Conservation (phyloP, 2,113 vertebrate species). For the Rhynchomys soricoides region DNA sequence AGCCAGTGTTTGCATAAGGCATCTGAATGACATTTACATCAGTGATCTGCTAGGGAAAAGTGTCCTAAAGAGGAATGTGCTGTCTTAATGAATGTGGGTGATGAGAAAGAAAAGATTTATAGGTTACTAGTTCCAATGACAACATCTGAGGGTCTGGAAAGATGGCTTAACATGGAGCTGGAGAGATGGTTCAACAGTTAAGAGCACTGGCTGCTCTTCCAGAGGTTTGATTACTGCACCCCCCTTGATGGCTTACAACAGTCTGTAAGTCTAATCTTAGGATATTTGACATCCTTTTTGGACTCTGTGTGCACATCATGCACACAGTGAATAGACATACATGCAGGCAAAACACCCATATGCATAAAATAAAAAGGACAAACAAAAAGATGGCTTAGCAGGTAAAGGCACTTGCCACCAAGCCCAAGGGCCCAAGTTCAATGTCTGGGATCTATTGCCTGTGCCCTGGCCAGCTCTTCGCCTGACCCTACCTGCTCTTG, state of each 20-base stretch:
- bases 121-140: slow-evolving; percentile 20
- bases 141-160: not conserved
- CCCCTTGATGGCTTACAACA: not conserved
- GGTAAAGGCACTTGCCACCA: not conserved
- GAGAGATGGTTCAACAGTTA: not conserved
- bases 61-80: not conserved
- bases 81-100: not conserved
- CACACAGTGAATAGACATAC: too few relatives aligned
- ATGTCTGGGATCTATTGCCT: too few relatives aligned
- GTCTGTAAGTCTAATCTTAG: not conserved
- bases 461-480: too few relatives aligned
- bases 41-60: not conserved
- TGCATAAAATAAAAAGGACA: not conserved
- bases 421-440: not conserved
- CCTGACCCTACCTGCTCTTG: too few relatives aligned
- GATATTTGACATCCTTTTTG: not conserved
- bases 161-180: not conserved
- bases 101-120: not conserved
- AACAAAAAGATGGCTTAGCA: not conserved
- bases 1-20: not conserved
- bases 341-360: not conserved
- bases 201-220: not conserved
- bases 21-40: not conserved
- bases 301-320: not conserved
- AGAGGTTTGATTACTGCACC: not conserved